Evolutionary conservation across 2,113 vertebrate species (phyloP).

Genomic region (Atlantisia rogersi): DNA sequence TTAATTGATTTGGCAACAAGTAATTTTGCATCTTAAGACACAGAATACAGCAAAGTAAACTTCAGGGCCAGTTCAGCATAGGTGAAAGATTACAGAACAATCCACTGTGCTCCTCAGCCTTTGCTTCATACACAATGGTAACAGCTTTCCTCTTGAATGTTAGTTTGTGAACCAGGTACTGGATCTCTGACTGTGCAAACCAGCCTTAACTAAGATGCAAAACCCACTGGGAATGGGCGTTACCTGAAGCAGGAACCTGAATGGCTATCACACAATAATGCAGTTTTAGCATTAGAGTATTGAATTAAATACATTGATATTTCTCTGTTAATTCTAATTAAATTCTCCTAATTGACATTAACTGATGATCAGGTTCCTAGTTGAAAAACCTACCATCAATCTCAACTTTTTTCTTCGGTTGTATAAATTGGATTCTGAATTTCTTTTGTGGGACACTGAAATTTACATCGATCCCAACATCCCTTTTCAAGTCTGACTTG

Average conservation of each 20-base stretch:
- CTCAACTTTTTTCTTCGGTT: slow-evolving; percentile 82
- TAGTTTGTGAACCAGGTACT: background rate
- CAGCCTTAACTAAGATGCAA: background rate
- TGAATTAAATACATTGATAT: background rate
- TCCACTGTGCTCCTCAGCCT: background rate
- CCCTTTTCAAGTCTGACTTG: slow-evolving; percentile 79
- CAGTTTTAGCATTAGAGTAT: background rate
- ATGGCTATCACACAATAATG: background rate
- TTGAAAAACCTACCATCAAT: slow-evolving; percentile 75
- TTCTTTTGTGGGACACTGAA: slow-evolving; percentile 73
- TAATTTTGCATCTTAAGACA: background rate
- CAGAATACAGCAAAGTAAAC: background rate
- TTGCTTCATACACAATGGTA: background rate
- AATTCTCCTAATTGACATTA: background rate
- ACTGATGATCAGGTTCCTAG: background rate
- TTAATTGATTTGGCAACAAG: background rate
- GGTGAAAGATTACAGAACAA: background rate
- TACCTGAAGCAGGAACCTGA: background rate
- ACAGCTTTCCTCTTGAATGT: background rate
- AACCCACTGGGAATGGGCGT: background rate
- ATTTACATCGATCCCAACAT: slow-evolving; percentile 82
- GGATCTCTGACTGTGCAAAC: background rate
- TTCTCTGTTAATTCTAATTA: background rate
- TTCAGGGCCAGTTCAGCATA: background rate
- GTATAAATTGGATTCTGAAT: slow-evolving; percentile 77